These are phyloP conservation scores for Lithobates sylvaticus DNA, from an alignment of 2,797 vertebrate species.

Conservation along the genomic window DNA sequence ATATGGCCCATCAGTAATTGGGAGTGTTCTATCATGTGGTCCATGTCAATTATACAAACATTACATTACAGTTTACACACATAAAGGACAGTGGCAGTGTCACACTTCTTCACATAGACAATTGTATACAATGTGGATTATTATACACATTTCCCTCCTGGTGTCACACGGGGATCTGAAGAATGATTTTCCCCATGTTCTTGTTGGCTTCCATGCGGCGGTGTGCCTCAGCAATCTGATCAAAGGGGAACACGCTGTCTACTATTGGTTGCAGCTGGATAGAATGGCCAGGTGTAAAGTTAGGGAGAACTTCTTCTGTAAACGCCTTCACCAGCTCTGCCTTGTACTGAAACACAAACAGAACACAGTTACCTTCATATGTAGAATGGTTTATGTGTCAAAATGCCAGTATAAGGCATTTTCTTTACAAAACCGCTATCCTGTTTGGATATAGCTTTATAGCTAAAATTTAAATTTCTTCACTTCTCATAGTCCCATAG, in stretches of 20 bases:
- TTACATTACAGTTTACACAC: too few relatives aligned
- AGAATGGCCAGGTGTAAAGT: conserved; percentile 72
- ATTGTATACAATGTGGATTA: background rate
- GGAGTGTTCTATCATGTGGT: background rate
- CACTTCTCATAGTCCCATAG: too few relatives aligned
- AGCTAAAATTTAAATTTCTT: too few relatives aligned
- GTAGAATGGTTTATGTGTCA: too few relatives aligned
- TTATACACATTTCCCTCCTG: background rate
- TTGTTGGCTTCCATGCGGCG: conserved; percentile 82
- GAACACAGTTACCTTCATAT: background rate
- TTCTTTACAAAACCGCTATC: too few relatives aligned
- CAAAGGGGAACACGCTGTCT: conserved; percentile 77
- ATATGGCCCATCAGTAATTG: too few relatives aligned
- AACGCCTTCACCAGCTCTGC: conserved; percentile 81
- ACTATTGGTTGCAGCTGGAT: conserved; percentile 74
- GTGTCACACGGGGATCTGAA: conserved; percentile 69
- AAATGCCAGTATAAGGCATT: too few relatives aligned
- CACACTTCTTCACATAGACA: background rate
- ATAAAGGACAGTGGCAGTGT: background rate
- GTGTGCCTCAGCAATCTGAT: conserved; percentile 79
- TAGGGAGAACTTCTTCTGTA: conserved; percentile 72
- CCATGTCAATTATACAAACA: background rate
- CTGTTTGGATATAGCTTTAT: too few relatives aligned
- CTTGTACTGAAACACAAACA: conserved; percentile 79
- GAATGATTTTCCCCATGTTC: conserved; percentile 85